Evolutionary conservation across 2,888 invertebrate species (phyloP).

Genomic region (Idaea dimidiata): DNA sequence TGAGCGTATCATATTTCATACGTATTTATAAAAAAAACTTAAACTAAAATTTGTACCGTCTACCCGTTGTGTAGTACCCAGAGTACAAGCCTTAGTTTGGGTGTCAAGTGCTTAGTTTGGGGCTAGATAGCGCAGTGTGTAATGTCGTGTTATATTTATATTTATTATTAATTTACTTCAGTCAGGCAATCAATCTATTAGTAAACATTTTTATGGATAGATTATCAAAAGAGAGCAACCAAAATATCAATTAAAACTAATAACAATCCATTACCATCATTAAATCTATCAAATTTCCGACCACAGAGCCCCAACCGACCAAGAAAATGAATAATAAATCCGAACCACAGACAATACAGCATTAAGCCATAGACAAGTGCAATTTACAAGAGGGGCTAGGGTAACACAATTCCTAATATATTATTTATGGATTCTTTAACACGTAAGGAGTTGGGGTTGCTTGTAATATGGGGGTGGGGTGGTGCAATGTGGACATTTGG

Average conservation of each 20-base stretch:
- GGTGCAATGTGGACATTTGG: slow-evolving; percentile 65
- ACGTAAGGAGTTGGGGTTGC: slow-evolving; percentile 61
- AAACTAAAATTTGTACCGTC: too few relatives aligned
- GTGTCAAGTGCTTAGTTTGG: too few relatives aligned
- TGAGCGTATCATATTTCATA: too few relatives aligned
- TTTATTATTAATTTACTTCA: too few relatives aligned
- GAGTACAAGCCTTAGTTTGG: too few relatives aligned
- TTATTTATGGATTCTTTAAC: slow-evolving; percentile 81
- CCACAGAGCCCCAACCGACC: slow-evolving; percentile 32
- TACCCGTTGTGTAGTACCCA: too few relatives aligned
- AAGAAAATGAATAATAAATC: slow-evolving; percentile 78
- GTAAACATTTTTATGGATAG: too few relatives aligned
- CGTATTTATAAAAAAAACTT: too few relatives aligned
- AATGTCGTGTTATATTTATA: too few relatives aligned
- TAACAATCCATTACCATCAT: not conserved
- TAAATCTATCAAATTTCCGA: not conserved
- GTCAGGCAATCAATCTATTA: too few relatives aligned
- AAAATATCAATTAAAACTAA: not conserved
- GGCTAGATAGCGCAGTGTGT: too few relatives aligned
- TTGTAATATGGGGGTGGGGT: slow-evolving; percentile 14
- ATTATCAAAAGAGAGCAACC: not conserved
- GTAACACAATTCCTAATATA: slow-evolving; percentile 79
- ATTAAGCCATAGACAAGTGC: slow-evolving; percentile 75
- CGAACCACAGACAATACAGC: slow-evolving; percentile 73
- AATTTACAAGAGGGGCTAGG: slow-evolving; percentile 47